Conservation (phyloP, 2,888 invertebrate species). For the Leptinotarsa tumamoca region DNA sequence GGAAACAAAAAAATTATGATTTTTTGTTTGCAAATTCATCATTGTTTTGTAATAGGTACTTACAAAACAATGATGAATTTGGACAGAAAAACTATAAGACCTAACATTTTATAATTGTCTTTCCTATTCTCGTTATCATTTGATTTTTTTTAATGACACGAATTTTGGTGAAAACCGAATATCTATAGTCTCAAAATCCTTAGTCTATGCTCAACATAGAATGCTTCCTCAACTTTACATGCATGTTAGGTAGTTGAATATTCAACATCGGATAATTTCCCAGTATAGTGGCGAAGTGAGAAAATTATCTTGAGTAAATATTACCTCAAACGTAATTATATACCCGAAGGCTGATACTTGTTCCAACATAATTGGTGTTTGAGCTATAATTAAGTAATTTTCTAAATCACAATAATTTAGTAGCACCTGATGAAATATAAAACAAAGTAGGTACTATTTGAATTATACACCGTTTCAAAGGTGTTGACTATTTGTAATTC, state of each 20-base stretch:
- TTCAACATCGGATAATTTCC: neutral
- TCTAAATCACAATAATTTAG: conserved; percentile 13
- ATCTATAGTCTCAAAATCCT: too few relatives aligned
- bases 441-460: neutral
- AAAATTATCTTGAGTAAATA: conserved; percentile 12
- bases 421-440: neutral
- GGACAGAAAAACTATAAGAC: too few relatives aligned
- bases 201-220: neutral
- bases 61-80: too few relatives aligned
- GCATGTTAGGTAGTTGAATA: neutral
- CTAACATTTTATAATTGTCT: too few relatives aligned
- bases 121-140: too few relatives aligned
- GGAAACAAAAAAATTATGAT: too few relatives aligned
- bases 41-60: too few relatives aligned
- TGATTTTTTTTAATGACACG: too few relatives aligned
- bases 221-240: neutral
- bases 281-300: conserved; percentile 3
- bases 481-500: neutral
- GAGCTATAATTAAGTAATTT: conserved; percentile 18
- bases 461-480: neutral
- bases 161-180: too few relatives aligned
- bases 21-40: too few relatives aligned
- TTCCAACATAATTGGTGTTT: neutral
- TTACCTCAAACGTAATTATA: conserved; percentile 9
- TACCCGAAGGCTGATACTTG: neutral